Evolutionary conservation across 1,140 invertebrate genomes (phyloP), one percentile per base, ranked within the genome.

Genomic region (Calycopis cecrops): DNA sequence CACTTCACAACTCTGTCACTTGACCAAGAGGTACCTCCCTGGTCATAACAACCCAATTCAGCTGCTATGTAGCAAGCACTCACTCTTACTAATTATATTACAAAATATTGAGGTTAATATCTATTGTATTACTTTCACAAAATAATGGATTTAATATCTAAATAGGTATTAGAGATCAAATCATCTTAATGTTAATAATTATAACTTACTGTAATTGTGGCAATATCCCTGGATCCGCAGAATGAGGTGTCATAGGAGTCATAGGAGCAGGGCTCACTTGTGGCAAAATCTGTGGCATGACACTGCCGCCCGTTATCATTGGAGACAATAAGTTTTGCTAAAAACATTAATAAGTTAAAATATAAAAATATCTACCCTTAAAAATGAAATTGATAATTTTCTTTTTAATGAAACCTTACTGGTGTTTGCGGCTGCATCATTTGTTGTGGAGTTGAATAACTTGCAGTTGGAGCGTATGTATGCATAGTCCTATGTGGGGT

Each of bases 241-340:
- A 97, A 63, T 96, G 94, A 59, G 97, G 97, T 3, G 97, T 98
- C 91, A 97, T 95, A 17, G 97, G 97, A 9, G 97, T 98, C 92
- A 97, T 95, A 1, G 97, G 94, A 1, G 92, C 92, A 9, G 95
- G 95, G 16, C 93, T 93, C 1, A 85, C 86, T 64, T 91, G 90
- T 40, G 88, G 88, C 21, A 90, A 77, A 69, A 89, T 87, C 51
- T 84, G 89, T 28, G 87, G 82, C 2, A 83, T 74, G n/a, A 75
- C 76, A 33, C 86, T 69, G 56, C 73, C 85, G 17, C 83, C 89
- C 65, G 91, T 91, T 40, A 95, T 91, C 89, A 95, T 91, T 4
- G 95, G 94, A 12, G 94, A 94, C 93, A 96, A 94, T 79, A 94
- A 90, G 73, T 94, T 94, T 92, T 96, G 94, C 92, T 94, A 57